Conservation (phyloP, 2,888 invertebrate species). For the Chamaedrilus cognettii region DNA sequence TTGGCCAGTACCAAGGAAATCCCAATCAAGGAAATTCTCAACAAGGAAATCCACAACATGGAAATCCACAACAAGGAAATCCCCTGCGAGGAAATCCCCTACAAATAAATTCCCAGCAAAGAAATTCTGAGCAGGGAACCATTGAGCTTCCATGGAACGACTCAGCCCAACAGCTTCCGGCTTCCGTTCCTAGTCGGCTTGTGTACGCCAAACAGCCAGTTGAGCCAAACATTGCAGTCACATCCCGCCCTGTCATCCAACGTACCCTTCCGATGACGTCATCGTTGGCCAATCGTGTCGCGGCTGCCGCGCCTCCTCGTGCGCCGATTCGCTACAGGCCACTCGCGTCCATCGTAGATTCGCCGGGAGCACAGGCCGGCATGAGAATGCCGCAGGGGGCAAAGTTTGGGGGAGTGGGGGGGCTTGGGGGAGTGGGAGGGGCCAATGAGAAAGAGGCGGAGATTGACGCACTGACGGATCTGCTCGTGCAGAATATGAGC, state of each 20-base stretch:
- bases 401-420: background rate
- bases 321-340: background rate
- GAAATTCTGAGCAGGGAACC: too few relatives aligned
- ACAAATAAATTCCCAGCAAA: too few relatives aligned
- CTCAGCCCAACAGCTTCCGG: too few relatives aligned
- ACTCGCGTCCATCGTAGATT: too few relatives aligned
- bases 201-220: slow-evolving; percentile 25
- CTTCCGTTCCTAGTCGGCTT: slow-evolving; percentile 26
- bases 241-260: background rate
- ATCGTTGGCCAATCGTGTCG: background rate
- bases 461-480: slow-evolving; percentile 86
- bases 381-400: background rate
- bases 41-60: too few relatives aligned
- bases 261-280: background rate
- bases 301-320: background rate
- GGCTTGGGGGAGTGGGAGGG: background rate
- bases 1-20: too few relatives aligned
- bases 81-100: too few relatives aligned
- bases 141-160: too few relatives aligned
- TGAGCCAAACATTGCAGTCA: slow-evolving; percentile 16
- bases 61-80: too few relatives aligned
- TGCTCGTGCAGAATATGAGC: slow-evolving; percentile 81
- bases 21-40: too few relatives aligned
- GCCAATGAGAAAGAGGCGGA: slow-evolving; percentile 72
- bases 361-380: background rate